Evolutionary conservation across 2,113 vertebrate species (phyloP).

Genomic region (Anas platyrhynchos): DNA sequence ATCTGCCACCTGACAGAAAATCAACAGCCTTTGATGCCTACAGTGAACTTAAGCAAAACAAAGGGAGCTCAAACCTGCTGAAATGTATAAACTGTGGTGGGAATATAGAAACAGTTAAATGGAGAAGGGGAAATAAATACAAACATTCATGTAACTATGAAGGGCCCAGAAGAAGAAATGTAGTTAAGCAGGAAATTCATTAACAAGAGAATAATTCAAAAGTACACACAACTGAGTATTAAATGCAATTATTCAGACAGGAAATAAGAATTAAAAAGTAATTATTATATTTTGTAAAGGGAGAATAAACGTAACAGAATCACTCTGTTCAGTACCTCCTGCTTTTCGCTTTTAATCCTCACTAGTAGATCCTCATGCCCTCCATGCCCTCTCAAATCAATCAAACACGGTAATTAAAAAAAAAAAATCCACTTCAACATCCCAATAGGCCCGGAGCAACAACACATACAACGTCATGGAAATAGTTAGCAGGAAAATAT

Average conservation of each 20-base stretch:
- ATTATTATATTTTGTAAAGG: not conserved
- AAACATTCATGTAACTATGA: not conserved
- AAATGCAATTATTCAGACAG: conserved; percentile 22
- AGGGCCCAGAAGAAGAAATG: not conserved
- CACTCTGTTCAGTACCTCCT: not conserved
- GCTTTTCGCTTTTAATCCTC: not conserved
- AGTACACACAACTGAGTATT: not conserved
- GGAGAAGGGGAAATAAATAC: not conserved
- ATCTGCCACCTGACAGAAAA: not conserved
- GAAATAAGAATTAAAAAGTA: conserved; percentile 1
- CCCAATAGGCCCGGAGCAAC: conserved; percentile 26
- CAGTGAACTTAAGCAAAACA: not conserved
- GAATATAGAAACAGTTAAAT: not conserved
- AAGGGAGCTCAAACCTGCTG: not conserved
- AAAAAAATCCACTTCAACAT: conserved; percentile 36
- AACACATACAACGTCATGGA: conserved; percentile 49
- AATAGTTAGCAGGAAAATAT: conserved; percentile 32
- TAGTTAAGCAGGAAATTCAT: not conserved
- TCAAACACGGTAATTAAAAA: conserved; percentile 28
- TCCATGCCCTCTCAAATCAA: conserved; percentile 17
- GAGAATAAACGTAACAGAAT: not conserved
- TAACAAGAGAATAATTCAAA: not conserved
- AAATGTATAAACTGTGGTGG: not conserved
- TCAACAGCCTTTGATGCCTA: not conserved
- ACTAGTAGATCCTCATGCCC: not conserved